Evolutionary conservation across 2,113 vertebrate genomes (phyloP).

Genomic region (Micromys minutus): DNA sequence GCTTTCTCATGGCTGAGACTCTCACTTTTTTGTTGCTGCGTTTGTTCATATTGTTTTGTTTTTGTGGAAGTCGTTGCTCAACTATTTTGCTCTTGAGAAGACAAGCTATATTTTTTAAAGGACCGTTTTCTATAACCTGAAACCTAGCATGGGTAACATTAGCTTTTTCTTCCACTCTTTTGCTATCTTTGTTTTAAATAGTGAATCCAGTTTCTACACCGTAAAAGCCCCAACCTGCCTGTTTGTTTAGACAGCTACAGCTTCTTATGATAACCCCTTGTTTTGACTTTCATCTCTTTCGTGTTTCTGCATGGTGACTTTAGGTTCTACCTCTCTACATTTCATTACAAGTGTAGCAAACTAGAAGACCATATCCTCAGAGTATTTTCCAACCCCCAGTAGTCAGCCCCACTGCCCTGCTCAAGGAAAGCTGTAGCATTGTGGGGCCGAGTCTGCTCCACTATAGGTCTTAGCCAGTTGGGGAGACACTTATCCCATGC

Average conservation of each 20-base stretch:
- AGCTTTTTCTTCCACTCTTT: background rate
- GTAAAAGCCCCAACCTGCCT: background rate
- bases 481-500: no score
- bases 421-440: conserved; percentile 1
- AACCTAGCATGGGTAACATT: conserved; percentile 4
- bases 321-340: background rate
- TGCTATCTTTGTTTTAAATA: conserved; percentile 40
- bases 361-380: rapidly evolving
- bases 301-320: background rate
- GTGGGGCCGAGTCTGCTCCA: no score
- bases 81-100: background rate
- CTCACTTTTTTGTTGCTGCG: background rate
- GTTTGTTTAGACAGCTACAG: conserved; percentile 19
- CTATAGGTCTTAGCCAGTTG: no score
- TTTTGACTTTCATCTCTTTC: conserved; percentile 38
- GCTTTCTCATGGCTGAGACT: background rate
- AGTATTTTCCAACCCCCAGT: background rate
- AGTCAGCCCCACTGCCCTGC: background rate
- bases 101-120: conserved; percentile 35
- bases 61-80: background rate
- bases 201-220: background rate
- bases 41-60: background rate
- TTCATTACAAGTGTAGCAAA: conserved; percentile 55
- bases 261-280: conserved; percentile 16
- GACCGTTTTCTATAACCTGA: background rate